These are phyloP conservation scores for Eulemur macaco DNA, from an alignment of 2,113 vertebrate genomes.

Conservation along the genomic window DNA sequence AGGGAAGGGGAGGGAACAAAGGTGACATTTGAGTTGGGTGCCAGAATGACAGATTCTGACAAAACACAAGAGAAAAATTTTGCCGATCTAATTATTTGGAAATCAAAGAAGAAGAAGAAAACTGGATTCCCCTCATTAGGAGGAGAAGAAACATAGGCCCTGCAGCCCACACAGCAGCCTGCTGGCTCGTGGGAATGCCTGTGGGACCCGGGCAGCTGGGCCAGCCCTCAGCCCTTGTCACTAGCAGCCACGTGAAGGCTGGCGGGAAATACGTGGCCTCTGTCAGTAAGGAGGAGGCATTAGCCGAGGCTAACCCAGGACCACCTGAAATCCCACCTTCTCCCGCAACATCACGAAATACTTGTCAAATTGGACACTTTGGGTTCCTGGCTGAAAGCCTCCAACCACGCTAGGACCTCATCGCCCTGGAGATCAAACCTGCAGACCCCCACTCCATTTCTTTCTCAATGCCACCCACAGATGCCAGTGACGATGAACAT, in stretches of 20 bases:
- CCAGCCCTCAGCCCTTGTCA: background rate
- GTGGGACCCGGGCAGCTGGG: background rate
- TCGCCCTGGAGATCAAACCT: background rate
- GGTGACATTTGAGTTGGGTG: background rate
- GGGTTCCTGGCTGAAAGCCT: background rate
- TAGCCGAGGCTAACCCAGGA: background rate
- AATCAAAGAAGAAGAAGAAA: background rate
- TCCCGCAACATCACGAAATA: background rate
- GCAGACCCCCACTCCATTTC: too few species aligned
- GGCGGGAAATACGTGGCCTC: accelerated
- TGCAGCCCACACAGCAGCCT: accelerated
- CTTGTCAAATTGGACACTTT: background rate
- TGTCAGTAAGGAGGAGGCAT: background rate
- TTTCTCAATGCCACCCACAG: background rate
- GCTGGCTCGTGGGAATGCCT: background rate
- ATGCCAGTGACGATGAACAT: background rate
- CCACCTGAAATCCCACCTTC: background rate
- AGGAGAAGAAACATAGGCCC: background rate
- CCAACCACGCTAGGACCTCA: accelerated
- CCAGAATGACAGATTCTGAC: background rate
- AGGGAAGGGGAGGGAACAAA: background rate
- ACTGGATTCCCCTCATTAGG: background rate
- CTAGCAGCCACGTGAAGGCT: background rate
- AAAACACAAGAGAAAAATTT: background rate
- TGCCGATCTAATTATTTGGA: background rate